Percentiles rank a stretch among this genome's conserved stretches.
Evolutionary conservation across 2,797 vertebrate species (phyloP).

Genomic region (Cephalopachus bancanus): DNA sequence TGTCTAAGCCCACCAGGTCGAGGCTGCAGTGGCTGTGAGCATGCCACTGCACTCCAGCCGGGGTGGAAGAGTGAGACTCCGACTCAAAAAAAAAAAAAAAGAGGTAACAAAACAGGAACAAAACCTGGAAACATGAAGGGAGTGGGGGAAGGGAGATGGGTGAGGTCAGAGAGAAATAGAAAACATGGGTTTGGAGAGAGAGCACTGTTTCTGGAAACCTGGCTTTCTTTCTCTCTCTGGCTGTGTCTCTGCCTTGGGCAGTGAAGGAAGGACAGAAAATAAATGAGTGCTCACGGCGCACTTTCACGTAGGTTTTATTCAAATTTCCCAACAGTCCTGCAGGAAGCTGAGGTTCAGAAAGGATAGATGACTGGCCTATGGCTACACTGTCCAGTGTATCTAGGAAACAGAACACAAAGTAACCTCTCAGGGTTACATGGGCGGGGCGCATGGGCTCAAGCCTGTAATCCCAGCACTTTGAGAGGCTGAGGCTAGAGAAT

Average conservation of each 20-base stretch:
- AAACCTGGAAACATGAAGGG: not conserved
- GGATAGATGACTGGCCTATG: not conserved
- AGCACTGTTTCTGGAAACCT: not conserved
- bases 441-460: too few relatives aligned
- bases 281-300: not conserved
- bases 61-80: too few relatives aligned
- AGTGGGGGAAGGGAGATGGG: too few relatives aligned
- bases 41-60: too few relatives aligned
- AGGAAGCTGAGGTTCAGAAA: slow-evolving; percentile 19
- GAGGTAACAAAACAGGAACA: not conserved
- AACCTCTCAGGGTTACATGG: not conserved
- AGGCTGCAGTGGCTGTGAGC: too few relatives aligned
- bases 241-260: slow-evolving; percentile 1
- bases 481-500: too few relatives aligned
- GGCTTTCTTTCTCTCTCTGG: not conserved
- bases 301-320: not conserved
- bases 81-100: not conserved
- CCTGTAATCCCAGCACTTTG: too few relatives aligned
- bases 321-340: not conserved
- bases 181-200: not conserved
- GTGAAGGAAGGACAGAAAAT: not conserved
- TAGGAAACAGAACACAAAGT: slow-evolving; percentile 19
- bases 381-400: not conserved
- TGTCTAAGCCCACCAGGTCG: too few relatives aligned
- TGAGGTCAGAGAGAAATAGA: not conserved